A percentile compares a stretch with the other conserved stretches of the same genome.
These are phyloP conservation scores for Sardinella longiceps DNA, from an alignment of 2,797 vertebrate species.

Conservation along the genomic window DNA sequence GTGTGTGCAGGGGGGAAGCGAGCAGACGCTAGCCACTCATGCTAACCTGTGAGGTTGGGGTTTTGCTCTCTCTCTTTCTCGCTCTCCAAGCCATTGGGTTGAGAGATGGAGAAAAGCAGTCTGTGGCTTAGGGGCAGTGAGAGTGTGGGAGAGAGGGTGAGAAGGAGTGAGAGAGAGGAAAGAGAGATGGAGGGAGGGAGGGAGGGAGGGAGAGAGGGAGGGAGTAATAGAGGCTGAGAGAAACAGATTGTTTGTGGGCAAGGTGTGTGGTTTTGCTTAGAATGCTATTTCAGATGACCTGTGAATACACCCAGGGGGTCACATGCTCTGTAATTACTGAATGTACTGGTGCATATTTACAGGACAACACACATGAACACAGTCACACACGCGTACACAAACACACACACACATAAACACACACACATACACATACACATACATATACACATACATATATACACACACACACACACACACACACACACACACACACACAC, in stretches of 20 bases:
- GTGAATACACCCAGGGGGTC: background rate
- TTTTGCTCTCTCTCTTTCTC: background rate
- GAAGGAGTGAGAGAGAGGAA: slow-evolving; percentile 5
- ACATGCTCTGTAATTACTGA: slow-evolving; percentile 23
- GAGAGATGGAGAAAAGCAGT: background rate
- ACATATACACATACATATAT: background rate
- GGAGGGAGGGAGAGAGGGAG: slow-evolving; percentile 6
- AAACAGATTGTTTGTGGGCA: slow-evolving; percentile 6
- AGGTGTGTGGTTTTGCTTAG: slow-evolving; percentile 11
- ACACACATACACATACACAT: background rate
- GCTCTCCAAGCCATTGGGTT: background rate
- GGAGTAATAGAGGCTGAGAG: slow-evolving; percentile 5
- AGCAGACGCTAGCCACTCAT: background rate
- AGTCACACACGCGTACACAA: background rate
- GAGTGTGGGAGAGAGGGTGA: slow-evolving; percentile 2
- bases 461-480: background rate
- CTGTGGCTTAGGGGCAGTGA: background rate
- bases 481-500: background rate
- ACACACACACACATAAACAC: background rate
- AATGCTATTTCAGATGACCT: slow-evolving; percentile 11
- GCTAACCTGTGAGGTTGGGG: slow-evolving; percentile 1
- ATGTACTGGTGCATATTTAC: slow-evolving; percentile 17
- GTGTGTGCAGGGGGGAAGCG: background rate
- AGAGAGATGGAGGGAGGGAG: slow-evolving; percentile 15
- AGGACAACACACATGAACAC: slow-evolving; percentile 10